phyloP scores from a whole-genome alignment of 2,113 vertebrate genomes.

The Ceyx melanurus region DNA sequence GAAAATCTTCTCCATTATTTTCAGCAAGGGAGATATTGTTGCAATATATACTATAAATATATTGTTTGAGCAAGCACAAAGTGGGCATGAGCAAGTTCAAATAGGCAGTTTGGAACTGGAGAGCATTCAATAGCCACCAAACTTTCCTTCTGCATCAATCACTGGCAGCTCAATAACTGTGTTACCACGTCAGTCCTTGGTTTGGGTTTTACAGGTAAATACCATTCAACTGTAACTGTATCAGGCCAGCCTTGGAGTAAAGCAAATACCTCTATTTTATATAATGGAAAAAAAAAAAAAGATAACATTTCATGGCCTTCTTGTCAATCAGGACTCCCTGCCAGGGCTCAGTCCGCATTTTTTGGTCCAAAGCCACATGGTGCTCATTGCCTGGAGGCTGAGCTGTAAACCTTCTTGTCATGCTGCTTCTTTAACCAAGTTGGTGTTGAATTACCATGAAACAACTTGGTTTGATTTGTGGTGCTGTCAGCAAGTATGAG shows the following conservation, averaged over 20 bases:
- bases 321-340: background rate
- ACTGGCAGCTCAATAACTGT: fast-evolving
- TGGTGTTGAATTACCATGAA: background rate
- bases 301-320: background rate
- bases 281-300: background rate
- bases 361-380: background rate
- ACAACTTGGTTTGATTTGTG: background rate
- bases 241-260: background rate
- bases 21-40: background rate
- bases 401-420: background rate
- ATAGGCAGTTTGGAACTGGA: background rate
- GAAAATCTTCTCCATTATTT: background rate
- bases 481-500: background rate
- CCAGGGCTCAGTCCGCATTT: background rate
- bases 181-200: background rate
- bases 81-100: background rate
- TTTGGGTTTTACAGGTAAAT: background rate
- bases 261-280: background rate
- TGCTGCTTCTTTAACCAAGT: background rate
- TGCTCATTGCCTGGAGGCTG: background rate
- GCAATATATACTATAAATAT: no score
- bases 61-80: background rate
- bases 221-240: background rate
- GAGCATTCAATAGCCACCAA: background rate
- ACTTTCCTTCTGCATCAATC: background rate